Evolutionary conservation across 1,140 invertebrate species (phyloP), one percentile per base, ranked within the genome.

Genomic region (Saccostrea glomerata): DNA sequence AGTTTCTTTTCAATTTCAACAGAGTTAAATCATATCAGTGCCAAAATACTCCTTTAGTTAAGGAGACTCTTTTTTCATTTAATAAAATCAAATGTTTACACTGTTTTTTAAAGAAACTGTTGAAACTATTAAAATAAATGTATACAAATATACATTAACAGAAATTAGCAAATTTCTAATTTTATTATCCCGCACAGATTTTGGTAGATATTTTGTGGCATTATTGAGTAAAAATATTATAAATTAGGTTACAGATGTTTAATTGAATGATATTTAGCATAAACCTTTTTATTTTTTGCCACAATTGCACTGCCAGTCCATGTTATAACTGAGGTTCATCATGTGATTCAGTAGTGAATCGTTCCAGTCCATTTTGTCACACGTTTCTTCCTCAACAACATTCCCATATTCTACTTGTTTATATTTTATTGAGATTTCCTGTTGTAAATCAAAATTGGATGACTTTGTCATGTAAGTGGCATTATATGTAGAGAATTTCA

Each of bases 1-100:
- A 1, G 5, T 47, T 47, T 47, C 47, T 47, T 47, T 47, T 47
- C 2, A 47, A 47, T 77, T 77, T 30, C 25, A 25, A 15, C 25
- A 77, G 70, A 11, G 70, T 77, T 77, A 77, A 30, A 77, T 77
- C 70, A 77, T 30, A 25, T 77, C 25, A 30, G 70, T 77, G 70
- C 70, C 70, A 77, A 77, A 77, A 30, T 77, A 77, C 25, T 11
- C 6, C n/a, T 47, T 5, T 9, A 47, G 47, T 47, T 47, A 47
- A 47, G 5, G 47, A 47, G 47, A 47, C 2, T 47, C 47, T 47
- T 47, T 47, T 47, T 47, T 47, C 47, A 47, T 47, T 1, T 6
- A 3, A 47, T 47, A 47, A 47, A 47, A 47, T 47, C 47, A 47
- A 47, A 47, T 47, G 0, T 47, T 47, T 47, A 5, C 5, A 0